Base-by-base conservation (phyloP, 2,888 invertebrate species). In the Caenorhabditis sp. region DNA sequence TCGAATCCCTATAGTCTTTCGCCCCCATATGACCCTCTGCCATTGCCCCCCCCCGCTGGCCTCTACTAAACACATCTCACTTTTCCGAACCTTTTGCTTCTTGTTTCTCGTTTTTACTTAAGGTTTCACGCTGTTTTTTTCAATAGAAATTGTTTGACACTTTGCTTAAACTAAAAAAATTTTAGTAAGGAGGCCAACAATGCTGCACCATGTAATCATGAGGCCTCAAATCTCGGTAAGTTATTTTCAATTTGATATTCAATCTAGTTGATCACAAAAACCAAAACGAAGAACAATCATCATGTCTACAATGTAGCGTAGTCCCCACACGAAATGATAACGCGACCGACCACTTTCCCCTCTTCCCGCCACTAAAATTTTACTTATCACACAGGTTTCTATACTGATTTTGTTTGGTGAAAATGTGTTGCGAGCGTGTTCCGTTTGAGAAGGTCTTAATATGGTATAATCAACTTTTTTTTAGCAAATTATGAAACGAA, bases 401-500 rank as follows among this genome's bases (percentile, higher is more conserved):
- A 58, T 58, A 35, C 35, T 35, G 32, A 35, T 58, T 58, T 58
- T n/a, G n/a, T n/a, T n/a, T n/a, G n/a, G n/a, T n/a, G n/a, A 20
- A 58, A 22, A 5, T 56, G 51, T 47, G 55, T 71, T 55, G 32
- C 28, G 60, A n/a, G n/a, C n/a, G n/a, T n/a, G n/a, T n/a, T n/a
- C n/a, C n/a, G n/a, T n/a, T n/a, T n/a, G n/a, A n/a, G n/a, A n/a
- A n/a, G n/a, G n/a, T n/a, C n/a, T n/a, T n/a, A n/a, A n/a, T n/a
- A n/a, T n/a, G n/a, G n/a, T 15, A 15, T 11, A 58, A 53, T 53
- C 53, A 1, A 2, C 4, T 22, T 60, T 61, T 70, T 76, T 71
- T 26, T 69, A 76, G 77, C 47, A 67, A 51, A 24, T 82, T 0
- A 77, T 77, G 77, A 80, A 74, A 51, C 61, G 37, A 28, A 50